A percentile compares a stretch with the other conserved stretches of the same genome.
Evolutionary conservation across 2,113 vertebrate genomes (phyloP).

Genomic region (Crotalus helleri): DNA sequence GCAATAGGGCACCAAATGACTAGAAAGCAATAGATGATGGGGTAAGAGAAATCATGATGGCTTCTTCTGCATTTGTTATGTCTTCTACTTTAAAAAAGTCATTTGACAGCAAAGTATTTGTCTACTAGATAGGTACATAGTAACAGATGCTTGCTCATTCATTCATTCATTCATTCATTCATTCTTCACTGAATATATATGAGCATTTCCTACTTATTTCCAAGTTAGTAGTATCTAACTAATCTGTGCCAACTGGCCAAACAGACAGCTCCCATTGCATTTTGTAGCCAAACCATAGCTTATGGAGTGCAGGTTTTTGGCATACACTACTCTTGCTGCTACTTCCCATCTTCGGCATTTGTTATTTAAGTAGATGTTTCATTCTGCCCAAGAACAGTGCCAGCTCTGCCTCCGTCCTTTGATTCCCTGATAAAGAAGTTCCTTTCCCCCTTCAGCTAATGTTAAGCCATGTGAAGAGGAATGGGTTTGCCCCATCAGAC

Average conservation of each 20-base stretch:
- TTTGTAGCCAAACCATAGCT: background rate
- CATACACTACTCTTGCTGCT: background rate
- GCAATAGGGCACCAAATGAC: background rate
- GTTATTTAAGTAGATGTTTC: background rate
- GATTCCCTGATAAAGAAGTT: background rate
- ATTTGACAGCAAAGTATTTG: background rate
- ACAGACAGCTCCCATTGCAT: background rate
- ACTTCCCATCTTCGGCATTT: background rate
- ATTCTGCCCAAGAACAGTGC: background rate
- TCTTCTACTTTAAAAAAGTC: background rate
- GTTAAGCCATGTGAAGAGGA: background rate
- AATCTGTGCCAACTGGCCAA: background rate
- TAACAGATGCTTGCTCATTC: background rate
- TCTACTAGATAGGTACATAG: background rate
- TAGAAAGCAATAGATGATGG: background rate
- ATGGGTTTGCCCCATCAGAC: accelerated
- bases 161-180: background rate
- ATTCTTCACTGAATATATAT: background rate
- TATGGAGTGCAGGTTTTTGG: background rate
- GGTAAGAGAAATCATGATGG: background rate
- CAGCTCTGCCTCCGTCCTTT: background rate
- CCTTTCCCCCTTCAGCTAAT: background rate
- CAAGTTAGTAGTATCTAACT: background rate
- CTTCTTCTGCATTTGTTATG: background rate
- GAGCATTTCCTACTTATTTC: background rate